phyloP scores from a whole-genome alignment of 2,797 vertebrate species.

The Lepus oiostolus region DNA sequence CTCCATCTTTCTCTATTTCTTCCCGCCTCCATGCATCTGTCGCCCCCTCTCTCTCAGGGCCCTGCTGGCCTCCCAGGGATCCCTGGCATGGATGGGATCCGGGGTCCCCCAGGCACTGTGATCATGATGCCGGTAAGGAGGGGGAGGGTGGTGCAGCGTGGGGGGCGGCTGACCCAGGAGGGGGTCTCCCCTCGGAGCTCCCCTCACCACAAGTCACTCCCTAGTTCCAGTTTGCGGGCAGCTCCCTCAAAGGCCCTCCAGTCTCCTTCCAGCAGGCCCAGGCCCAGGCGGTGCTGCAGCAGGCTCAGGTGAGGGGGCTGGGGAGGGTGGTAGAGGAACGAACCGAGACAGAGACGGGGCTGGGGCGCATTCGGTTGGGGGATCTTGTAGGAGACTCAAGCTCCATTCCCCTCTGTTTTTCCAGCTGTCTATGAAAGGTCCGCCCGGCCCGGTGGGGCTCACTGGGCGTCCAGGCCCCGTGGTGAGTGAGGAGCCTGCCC shows the following conservation, averaged over 20 bases:
- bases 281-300: conserved; percentile 95
- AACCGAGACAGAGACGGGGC: not conserved
- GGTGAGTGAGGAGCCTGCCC: conserved; percentile 88
- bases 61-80: conserved; percentile 93
- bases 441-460: conserved; percentile 93
- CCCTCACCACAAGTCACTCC: not conserved
- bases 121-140: conserved; percentile 95
- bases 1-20: not conserved
- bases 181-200: not conserved
- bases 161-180: not conserved
- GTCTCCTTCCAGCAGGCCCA: conserved; percentile 95
- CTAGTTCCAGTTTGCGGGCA: conserved; percentile 93
- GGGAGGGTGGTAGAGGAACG: not conserved
- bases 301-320: conserved; percentile 90
- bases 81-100: conserved; percentile 93
- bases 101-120: conserved; percentile 93
- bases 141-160: not conserved
- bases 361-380: not conserved
- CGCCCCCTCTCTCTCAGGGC: conserved; percentile 87
- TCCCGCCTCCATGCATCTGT: accelerated
- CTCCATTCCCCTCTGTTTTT: conserved; percentile 1
- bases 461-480: conserved; percentile 93
- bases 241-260: conserved; percentile 93
- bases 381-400: not conserved
- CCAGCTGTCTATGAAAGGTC: conserved; percentile 94